A percentile compares a stretch with the other conserved stretches of the same genome.
Conservation (phyloP, 2,888 invertebrate species). For the Ophonus ardosiacus region DNA sequence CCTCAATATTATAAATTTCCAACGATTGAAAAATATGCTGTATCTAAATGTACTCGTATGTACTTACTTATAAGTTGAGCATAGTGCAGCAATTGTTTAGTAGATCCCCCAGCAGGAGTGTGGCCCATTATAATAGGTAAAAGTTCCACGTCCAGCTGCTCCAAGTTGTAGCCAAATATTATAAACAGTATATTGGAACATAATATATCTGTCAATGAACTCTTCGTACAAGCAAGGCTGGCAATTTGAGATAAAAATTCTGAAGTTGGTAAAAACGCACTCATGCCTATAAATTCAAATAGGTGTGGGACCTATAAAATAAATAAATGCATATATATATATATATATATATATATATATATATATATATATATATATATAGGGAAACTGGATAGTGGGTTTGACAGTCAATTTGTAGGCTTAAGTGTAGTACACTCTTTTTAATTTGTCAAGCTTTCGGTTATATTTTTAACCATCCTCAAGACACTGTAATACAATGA, state of each 20-base stretch:
- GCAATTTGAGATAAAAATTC: neutral
- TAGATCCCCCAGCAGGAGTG: constrained; percentile 75
- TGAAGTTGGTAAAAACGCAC: neutral
- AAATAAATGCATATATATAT: too few species aligned
- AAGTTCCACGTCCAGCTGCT: constrained; percentile 71
- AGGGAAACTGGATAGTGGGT: too few species aligned
- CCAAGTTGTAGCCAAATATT: constrained; percentile 71
- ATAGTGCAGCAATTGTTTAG: constrained; percentile 85
- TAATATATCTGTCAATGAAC: constrained; percentile 65
- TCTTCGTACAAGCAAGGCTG: neutral
- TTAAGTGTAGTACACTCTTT: too few species aligned
- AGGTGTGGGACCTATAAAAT: neutral
- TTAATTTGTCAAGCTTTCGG: too few species aligned
- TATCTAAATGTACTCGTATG: too few species aligned
- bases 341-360: too few species aligned
- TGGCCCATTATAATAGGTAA: constrained; percentile 69
- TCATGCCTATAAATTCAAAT: neutral
- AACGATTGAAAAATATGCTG: constrained; percentile 65
- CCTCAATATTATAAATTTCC: too few species aligned
- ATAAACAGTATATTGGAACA: constrained; percentile 71
- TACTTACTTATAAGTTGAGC: constrained; percentile 84
- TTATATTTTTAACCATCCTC: too few species aligned
- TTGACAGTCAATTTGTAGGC: too few species aligned
- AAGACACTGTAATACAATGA: too few species aligned
- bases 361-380: too few species aligned